Base-by-base conservation (phyloP, 1,140 invertebrate genomes). In the Drosophila ogumai region DNA sequence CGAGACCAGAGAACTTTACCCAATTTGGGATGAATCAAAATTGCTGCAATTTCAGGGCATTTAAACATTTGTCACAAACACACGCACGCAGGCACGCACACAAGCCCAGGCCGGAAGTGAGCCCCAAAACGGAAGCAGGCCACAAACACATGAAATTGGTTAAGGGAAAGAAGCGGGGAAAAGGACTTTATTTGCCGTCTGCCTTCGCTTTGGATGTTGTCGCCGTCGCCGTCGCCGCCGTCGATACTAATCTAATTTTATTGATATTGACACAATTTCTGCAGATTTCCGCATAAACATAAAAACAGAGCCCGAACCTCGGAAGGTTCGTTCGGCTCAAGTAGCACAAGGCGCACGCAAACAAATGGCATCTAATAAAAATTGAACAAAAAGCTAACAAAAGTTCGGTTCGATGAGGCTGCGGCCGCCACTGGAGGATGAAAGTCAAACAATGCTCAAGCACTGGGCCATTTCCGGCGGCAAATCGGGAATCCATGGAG, bases 211-310 rank as follows among this genome's bases (percentile, higher is more conserved):
- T 67, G 63, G 32, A 65, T 82, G 84, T 80, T 86, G 75, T 44
- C 28, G 22, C 8, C 15, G 41, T n/a, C n/a, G n/a, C n/a, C n/a
- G 22, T 31, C 63, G 61, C 66, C 74, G 57, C 61, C 80, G 77
- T 85, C 85, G 85, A 88, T 88, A 90, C 85, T 88, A 88, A 88
- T 88, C 85, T 90, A 90, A 90, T 90, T 88, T 88, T 90, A 88
- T 88, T 88, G 85, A 88, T 88, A 88, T 88, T 88, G 85, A 88
- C 85, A 88, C 85, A 88, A 88, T 88, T 85, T 90, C 85, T 90
- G 81, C 85, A 88, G 85, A 88, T 88, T 88, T 90, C 85, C 85
- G 85, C 81, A 81, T 88, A 90, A 90, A 90, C 84, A 88, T 88
- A 88, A 88, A 88, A 88, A 88, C 85, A 81, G 80, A 81, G 80